Conservation (phyloP, 1,140 invertebrate genomes). For the Megalopta genalis region DNA sequence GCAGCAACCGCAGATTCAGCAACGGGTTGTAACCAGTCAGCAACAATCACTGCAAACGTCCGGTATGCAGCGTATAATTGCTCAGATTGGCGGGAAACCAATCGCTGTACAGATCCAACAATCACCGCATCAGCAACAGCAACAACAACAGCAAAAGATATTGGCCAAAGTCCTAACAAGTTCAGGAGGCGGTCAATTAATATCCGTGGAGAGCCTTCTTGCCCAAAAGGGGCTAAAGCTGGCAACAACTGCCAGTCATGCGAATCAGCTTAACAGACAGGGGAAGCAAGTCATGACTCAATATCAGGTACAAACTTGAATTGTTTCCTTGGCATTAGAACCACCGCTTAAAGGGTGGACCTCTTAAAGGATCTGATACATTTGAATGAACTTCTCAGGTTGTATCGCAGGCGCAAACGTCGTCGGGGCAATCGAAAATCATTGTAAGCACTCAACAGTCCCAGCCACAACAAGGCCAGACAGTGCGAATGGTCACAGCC, state of each 20-base stretch:
- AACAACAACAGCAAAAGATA: constrained; percentile 76
- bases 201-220: constrained; percentile 85
- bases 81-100: constrained; percentile 79
- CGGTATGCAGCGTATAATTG: constrained; percentile 78
- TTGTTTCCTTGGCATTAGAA: background rate
- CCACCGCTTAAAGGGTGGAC: too few species aligned
- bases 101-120: constrained; percentile 78
- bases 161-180: constrained; percentile 83
- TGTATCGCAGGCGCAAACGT: constrained; percentile 74
- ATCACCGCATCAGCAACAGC: constrained; percentile 73
- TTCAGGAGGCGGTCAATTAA: constrained; percentile 82
- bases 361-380: background rate
- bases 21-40: constrained; percentile 59
- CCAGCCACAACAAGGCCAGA: constrained; percentile 69
- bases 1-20: constrained; percentile 63
- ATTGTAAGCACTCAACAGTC: constrained; percentile 72
- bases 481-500: constrained; percentile 82
- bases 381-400: constrained; percentile 60
- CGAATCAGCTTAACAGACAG: constrained; percentile 74
- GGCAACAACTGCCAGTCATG: constrained; percentile 68
- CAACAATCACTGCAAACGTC: constrained; percentile 68
- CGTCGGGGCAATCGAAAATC: constrained; percentile 74
- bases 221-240: constrained; percentile 82
- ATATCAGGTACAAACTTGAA: constrained; percentile 69
- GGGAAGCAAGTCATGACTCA: constrained; percentile 77